Evolutionary conservation across 2,888 invertebrate species (phyloP).

Genomic region (Megamerina dolium): DNA sequence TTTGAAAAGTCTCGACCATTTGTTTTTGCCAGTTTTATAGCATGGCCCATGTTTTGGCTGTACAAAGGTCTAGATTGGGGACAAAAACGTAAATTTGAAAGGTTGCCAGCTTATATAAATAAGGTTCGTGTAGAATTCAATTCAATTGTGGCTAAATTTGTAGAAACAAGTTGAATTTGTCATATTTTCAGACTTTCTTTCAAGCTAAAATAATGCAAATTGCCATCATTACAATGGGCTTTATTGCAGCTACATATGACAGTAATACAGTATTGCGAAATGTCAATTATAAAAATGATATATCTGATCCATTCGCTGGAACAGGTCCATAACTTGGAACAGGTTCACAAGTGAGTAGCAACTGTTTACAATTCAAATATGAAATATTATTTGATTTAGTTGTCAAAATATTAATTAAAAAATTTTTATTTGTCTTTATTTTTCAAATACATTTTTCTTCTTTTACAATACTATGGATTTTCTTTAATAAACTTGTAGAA

Average conservation of each 20-base stretch:
- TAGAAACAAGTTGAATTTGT: not conserved
- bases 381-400: too few relatives aligned
- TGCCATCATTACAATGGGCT: conserved; percentile 27
- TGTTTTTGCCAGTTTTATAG: conserved; percentile 25
- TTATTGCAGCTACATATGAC: conserved; percentile 9
- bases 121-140: conserved; percentile 23
- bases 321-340: too few relatives aligned
- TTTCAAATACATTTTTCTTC: too few relatives aligned
- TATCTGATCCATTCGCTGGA: too few relatives aligned
- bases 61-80: conserved; percentile 31
- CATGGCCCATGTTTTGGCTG: conserved; percentile 35
- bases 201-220: conserved; percentile 35
- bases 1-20: conserved; percentile 26
- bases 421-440: too few relatives aligned
- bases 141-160: not conserved
- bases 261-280: conserved; percentile 5
- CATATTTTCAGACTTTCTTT: conserved; percentile 34
- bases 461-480: too few relatives aligned
- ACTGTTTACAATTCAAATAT: too few relatives aligned
- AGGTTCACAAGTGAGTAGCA: too few relatives aligned
- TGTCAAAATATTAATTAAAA: too few relatives aligned
- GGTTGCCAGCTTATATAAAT: conserved; percentile 27
- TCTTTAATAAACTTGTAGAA: too few relatives aligned
- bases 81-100: conserved; percentile 3
- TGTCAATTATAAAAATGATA: conserved; percentile 5